phyloP scores from a whole-genome alignment of 2,797 vertebrate species.

The Lophius americanus region DNA sequence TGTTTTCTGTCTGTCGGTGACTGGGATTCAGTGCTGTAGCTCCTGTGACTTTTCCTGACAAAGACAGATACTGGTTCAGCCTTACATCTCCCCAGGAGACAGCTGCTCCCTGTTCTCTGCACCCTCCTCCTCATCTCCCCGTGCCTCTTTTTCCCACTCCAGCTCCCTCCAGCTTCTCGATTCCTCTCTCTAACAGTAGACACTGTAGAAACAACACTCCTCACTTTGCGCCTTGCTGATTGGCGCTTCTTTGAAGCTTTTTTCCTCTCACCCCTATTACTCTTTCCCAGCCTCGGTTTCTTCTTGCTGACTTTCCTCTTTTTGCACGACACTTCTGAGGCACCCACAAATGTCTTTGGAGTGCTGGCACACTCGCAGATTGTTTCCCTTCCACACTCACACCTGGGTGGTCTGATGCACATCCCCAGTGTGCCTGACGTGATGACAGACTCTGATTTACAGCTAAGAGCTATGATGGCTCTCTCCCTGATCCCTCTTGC shows the following conservation, averaged over 20 bases:
- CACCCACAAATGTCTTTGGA: constrained; percentile 38
- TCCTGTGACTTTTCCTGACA: constrained; percentile 71
- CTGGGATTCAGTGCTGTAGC: constrained; percentile 51
- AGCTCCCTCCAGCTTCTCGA: constrained; percentile 48
- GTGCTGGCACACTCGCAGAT: constrained; percentile 44
- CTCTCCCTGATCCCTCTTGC: constrained; percentile 86
- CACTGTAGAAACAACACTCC: constrained; percentile 80
- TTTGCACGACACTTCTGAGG: constrained; percentile 74
- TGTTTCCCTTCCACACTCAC: constrained; percentile 60
- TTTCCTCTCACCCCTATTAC: constrained; percentile 58
- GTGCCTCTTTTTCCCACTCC: constrained; percentile 54
- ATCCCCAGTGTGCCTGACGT: constrained; percentile 63
- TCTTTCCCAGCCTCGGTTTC: constrained; percentile 64
- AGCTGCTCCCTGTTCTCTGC: constrained; percentile 61
- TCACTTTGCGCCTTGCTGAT: constrained; percentile 73
- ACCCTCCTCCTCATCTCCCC: constrained; percentile 27
- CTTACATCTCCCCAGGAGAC: constrained; percentile 62
- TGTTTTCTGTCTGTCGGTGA: constrained; percentile 56
- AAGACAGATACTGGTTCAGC: constrained; percentile 70
- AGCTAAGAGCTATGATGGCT: constrained; percentile 79
- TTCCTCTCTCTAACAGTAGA: constrained; percentile 69
- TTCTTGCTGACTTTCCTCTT: constrained; percentile 67
- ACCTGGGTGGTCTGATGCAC: constrained; percentile 75
- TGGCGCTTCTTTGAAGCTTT: constrained; percentile 68
- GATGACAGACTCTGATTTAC: constrained; percentile 83